Conservation (phyloP, 1,140 invertebrate genomes). For the Solenopsis fugax region DNA sequence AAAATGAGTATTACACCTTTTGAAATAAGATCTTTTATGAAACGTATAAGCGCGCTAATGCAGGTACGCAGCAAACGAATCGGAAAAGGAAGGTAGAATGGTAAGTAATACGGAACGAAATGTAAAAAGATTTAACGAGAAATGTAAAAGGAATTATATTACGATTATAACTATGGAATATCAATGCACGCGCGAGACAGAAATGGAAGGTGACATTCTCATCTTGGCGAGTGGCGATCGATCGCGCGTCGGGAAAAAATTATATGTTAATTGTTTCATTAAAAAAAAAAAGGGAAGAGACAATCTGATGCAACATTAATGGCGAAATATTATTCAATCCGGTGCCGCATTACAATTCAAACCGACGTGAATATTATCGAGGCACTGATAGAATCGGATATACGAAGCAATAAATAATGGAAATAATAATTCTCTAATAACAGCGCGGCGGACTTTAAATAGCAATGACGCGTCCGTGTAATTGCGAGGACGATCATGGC, state of each 20-base stretch:
- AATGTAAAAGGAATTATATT: constrained; percentile 64
- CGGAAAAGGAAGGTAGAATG: constrained; percentile 43
- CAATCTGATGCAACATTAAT: constrained; percentile 21
- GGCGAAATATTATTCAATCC: constrained; percentile 41
- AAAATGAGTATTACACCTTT: constrained; percentile 49
- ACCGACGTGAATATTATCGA: constrained; percentile 19
- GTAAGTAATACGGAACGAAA: constrained; percentile 66
- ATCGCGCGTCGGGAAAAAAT: constrained; percentile 1
- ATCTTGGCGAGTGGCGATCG: constrained; percentile 8
- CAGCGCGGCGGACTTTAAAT: constrained; percentile 56
- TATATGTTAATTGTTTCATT: constrained; percentile 37
- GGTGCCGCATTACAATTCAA: constrained; percentile 11
- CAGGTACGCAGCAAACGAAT: constrained; percentile 67
- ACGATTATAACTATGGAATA: constrained; percentile 56
- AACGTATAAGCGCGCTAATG: constrained; percentile 54
- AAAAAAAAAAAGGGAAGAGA: neutral
- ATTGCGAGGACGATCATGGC: constrained; percentile 52
- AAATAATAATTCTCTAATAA: constrained; percentile 66
- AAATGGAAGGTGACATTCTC: constrained; percentile 40
- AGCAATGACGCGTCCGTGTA: constrained; percentile 59
- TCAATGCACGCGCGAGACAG: constrained; percentile 9
- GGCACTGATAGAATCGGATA: constrained; percentile 18
- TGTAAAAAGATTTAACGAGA: constrained; percentile 79
- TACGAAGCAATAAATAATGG: constrained; percentile 45
- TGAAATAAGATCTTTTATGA: constrained; percentile 48